Base-by-base conservation (phyloP, 1,140 invertebrate genomes). In the Solen grandis region DNA sequence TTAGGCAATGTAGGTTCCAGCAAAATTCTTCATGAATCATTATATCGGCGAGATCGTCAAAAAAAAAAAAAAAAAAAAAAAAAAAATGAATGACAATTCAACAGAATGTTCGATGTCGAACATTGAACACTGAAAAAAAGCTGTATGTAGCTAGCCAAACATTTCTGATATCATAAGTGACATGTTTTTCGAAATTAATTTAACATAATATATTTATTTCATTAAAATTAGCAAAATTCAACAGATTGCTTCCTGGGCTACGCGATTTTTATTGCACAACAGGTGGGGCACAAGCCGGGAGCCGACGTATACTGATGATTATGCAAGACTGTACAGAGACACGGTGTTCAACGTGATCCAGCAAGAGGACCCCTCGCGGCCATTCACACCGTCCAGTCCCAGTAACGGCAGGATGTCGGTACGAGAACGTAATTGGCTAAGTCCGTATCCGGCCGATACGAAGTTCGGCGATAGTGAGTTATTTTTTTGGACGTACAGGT, bases 371-470 rank as follows among this genome's bases (percentile, higher is more conserved):
- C 88, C 91, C 0, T 92, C 92, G 0, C 92, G 96, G 84, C 93
- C 94, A 0, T 98, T 95, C 89, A 86, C 98, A 0, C 93, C 95
- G 0, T 99, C 98, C 0, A 99, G 97, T 93, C 99, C 99, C 2
- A 96, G 96, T 0, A 99, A 99, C 93, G 98, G 97, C 5, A 84
- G 94, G 0, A 93, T 96, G 88, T 95, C 95, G 0, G 88, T 93
- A 83, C 81, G 60, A 36, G 95, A 97, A 89, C 95, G 95, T 13
- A 97, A 95, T 87, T 93, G 97, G 59, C 94, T 96, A 0, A 62
- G 90, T 13, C 62, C 91, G 14, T 94, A 97, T 92, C 98, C 99
- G 0, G 94, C 95, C 60, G 95, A 95, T 77, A 92, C 93, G 33
- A 88, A 95, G 33, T 99, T 96, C 92, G 99, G 99, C 70, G 99